These are phyloP conservation scores for Teleogryllus oceanicus DNA, from an alignment of 2,888 invertebrate genomes.

Conservation along the genomic window DNA sequence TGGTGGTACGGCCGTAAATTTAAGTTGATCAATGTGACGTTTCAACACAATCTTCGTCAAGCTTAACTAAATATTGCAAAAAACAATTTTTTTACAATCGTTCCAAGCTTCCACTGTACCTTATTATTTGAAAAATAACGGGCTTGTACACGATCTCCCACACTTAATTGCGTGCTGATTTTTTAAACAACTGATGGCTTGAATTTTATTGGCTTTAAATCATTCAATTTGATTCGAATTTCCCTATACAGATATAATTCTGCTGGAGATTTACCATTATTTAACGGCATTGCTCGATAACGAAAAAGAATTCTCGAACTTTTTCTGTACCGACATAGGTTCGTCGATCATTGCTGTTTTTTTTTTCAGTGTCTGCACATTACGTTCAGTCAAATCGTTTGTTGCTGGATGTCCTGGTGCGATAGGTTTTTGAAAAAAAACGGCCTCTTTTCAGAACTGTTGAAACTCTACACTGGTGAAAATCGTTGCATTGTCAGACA, in stretches of 20 bases:
- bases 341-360: constrained; percentile 30
- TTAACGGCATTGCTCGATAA: constrained; percentile 36
- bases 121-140: too few species aligned
- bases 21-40: too few species aligned
- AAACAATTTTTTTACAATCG: too few species aligned
- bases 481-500: too few species aligned
- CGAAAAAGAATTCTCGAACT: constrained; percentile 28
- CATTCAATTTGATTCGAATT: constrained; percentile 23
- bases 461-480: constrained; percentile 39
- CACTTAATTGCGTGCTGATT: not conserved
- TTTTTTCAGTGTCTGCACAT: constrained; percentile 35
- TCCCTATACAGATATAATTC: constrained; percentile 35
- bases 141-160: not conserved
- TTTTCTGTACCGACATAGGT: constrained; percentile 20
- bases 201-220: not conserved
- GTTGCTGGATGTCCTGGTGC: too few species aligned
- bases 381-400: constrained; percentile 38
- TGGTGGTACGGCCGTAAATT: too few species aligned
- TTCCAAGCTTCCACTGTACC: too few species aligned
- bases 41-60: too few species aligned
- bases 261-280: constrained; percentile 35
- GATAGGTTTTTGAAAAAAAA: constrained; percentile 38
- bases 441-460: constrained; percentile 35
- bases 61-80: too few species aligned
- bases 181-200: not conserved